Evolutionary conservation across 2,113 vertebrate genomes (phyloP).

Genomic region (Megaleporinus macrocephalus): DNA sequence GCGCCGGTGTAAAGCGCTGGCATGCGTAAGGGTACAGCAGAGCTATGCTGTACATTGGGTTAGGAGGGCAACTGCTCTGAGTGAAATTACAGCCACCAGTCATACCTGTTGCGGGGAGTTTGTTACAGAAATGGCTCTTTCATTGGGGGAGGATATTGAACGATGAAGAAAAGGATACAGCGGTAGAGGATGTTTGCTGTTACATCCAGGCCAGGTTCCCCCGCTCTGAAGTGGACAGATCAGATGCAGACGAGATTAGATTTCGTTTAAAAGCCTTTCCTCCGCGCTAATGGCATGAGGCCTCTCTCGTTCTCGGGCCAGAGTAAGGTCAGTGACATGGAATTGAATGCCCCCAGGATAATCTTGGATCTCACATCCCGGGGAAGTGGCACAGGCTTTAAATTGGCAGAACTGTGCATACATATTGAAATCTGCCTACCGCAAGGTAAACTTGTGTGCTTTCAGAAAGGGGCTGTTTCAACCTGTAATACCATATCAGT

Average conservation of each 20-base stretch:
- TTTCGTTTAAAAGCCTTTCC: conserved; percentile 74
- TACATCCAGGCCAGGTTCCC: conserved; percentile 61
- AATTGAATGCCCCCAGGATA: conserved; percentile 66
- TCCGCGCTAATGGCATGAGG: conserved; percentile 64
- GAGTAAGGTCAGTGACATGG: conserved; percentile 67
- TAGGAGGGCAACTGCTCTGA: conserved; percentile 51
- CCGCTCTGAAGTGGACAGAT: conserved; percentile 68
- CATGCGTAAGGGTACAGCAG: conserved; percentile 38
- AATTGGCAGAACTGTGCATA: conserved; percentile 44
- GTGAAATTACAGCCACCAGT: conserved; percentile 62
- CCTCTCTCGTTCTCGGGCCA: conserved; percentile 60
- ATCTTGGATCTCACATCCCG: conserved; percentile 57
- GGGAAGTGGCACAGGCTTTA: conserved; percentile 49
- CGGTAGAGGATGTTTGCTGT: conserved; percentile 61
- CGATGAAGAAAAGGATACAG: conserved; percentile 64
- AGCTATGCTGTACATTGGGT: conserved; percentile 46
- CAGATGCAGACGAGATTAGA: conserved; percentile 71
- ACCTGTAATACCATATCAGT: not conserved
- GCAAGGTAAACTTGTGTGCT: conserved; percentile 24
- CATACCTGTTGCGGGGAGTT: conserved; percentile 62
- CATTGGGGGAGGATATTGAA: conserved; percentile 63
- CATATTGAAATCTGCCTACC: conserved; percentile 40
- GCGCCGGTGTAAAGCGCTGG: conserved; percentile 28
- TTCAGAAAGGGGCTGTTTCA: not conserved
- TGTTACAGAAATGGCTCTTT: conserved; percentile 58